phyloP scores from a whole-genome alignment of 1,140 invertebrate genomes.

The Aradophagus sp. region DNA sequence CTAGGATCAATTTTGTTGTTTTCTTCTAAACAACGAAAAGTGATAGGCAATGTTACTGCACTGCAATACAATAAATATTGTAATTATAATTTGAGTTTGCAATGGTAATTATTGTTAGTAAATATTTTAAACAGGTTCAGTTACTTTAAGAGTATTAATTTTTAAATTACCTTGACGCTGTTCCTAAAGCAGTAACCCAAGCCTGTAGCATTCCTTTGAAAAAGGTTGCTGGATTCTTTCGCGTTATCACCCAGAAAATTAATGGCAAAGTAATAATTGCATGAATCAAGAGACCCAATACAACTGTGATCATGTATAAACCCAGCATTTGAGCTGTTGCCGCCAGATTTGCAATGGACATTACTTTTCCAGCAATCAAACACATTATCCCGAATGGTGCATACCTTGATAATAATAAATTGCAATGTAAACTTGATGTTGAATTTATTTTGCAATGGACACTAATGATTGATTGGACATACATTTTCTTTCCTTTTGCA shows the following conservation, averaged over 20 bases:
- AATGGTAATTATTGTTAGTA: neutral
- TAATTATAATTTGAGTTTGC: too few relatives aligned
- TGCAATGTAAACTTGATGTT: too few relatives aligned
- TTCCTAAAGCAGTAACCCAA: constrained; percentile 81
- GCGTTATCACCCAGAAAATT: constrained; percentile 79
- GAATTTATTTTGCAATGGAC: too few relatives aligned
- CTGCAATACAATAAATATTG: constrained; percentile 67
- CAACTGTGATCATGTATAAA: constrained; percentile 80
- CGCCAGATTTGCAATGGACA: constrained; percentile 79
- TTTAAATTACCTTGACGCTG: constrained; percentile 83
- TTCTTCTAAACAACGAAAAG: constrained; percentile 85
- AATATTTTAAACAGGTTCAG: constrained; percentile 26
- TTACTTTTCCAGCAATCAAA: constrained; percentile 81
- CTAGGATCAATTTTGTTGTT: constrained; percentile 82
- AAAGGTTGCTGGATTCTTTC: constrained; percentile 80
- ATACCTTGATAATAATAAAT: constrained; percentile 73
- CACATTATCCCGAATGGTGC: constrained; percentile 84
- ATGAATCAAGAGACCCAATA: constrained; percentile 80
- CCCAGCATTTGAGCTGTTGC: constrained; percentile 79
- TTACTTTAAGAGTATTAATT: constrained; percentile 51
- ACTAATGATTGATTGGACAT: too few relatives aligned
- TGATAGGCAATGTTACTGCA: constrained; percentile 84
- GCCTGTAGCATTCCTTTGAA: constrained; percentile 79
- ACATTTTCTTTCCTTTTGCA: too few relatives aligned
- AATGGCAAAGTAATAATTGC: constrained; percentile 79